Percentiles rank a stretch among this genome's conserved stretches.
Conservation (phyloP, 2,797 vertebrate genomes). For the Sebastes trivittatus region DNA sequence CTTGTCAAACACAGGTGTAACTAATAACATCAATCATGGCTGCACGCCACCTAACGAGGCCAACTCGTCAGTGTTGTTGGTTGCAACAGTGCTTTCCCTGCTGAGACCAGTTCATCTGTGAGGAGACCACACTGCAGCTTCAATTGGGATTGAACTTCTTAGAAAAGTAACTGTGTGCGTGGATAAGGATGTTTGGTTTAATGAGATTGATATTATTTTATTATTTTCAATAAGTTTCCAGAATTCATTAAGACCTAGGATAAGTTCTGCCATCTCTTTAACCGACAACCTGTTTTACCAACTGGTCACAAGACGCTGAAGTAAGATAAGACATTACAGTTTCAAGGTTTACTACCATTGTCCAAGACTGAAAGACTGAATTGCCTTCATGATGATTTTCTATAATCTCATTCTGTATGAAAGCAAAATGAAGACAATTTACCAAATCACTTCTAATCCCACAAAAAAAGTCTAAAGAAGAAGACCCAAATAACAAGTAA, state of each 20-base stretch:
- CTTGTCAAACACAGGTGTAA: not conserved
- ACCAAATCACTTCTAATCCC: not conserved
- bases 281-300: not conserved
- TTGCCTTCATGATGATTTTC: not conserved
- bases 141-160: not conserved
- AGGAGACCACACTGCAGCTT: not conserved
- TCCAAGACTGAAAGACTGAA: not conserved
- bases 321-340: not conserved
- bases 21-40: not conserved
- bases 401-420: not conserved
- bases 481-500: not conserved
- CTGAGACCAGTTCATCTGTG: not conserved
- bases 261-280: not conserved
- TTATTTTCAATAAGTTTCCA: not conserved
- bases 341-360: not conserved
- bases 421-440: not conserved
- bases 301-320: not conserved
- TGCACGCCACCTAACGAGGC: not conserved
- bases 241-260: not conserved
- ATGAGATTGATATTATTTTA: not conserved
- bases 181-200: not conserved
- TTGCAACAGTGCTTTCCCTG: not conserved
- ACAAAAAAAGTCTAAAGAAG: not conserved
- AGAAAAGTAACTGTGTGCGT: not conserved
- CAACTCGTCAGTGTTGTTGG: not conserved